These are phyloP conservation scores for Muschampia plurimacula DNA, from an alignment of 2,888 invertebrate genomes.

Conservation along the genomic window DNA sequence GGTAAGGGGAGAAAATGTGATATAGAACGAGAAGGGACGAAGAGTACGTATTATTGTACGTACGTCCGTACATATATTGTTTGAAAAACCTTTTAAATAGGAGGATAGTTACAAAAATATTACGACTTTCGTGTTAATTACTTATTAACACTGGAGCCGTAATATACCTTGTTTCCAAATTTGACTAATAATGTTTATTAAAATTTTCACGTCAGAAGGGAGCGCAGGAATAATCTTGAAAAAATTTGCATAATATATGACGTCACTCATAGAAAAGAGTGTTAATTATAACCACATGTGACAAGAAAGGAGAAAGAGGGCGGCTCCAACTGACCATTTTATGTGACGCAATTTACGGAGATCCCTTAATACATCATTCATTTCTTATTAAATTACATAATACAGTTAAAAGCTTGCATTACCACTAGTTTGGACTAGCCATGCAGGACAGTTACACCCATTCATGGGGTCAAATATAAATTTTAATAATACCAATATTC, in stretches of 20 bases:
- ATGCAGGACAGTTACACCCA: slow-evolving; percentile 41
- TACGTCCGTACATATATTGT: too few species aligned
- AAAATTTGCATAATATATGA: background rate
- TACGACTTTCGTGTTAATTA: too few species aligned
- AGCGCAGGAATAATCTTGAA: background rate
- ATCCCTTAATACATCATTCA: background rate
- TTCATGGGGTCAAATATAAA: background rate
- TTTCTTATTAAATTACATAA: slow-evolving; percentile 28
- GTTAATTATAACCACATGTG: background rate
- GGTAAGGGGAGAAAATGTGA: too few species aligned
- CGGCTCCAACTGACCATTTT: background rate
- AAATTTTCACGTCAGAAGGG: too few species aligned
- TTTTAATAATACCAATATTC: slow-evolving; percentile 25
- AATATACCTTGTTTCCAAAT: too few species aligned
- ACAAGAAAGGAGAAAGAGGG: background rate
- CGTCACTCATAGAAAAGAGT: background rate
- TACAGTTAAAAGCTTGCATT: slow-evolving; percentile 50
- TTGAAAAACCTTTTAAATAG: too few species aligned
- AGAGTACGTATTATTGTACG: too few species aligned
- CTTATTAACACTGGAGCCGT: too few species aligned
- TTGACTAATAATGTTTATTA: too few species aligned
- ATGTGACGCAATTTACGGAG: background rate
- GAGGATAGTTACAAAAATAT: too few species aligned
- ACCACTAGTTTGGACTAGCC: slow-evolving; percentile 60
- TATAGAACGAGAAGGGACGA: too few species aligned